A percentile compares a stretch with the other conserved stretches of the same genome.
These are phyloP conservation scores for Cyclophora punctaria DNA, from an alignment of 2,888 invertebrate genomes.

Conservation along the genomic window DNA sequence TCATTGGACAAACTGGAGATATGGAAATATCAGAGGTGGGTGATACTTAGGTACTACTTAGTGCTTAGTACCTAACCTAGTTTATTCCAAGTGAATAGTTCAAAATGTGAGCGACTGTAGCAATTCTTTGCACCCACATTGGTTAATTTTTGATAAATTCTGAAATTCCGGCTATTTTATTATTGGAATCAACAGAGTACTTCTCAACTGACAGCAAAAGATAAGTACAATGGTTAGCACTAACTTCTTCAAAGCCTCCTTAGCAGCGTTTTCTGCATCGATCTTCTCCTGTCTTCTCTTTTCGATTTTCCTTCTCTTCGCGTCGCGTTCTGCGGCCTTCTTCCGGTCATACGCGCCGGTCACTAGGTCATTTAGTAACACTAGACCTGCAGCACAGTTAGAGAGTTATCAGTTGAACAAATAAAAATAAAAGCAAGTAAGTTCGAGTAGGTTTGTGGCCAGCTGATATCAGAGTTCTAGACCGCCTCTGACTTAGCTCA, in stretches of 20 bases:
- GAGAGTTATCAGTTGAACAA: background rate
- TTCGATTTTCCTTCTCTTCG: constrained; percentile 42
- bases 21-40: constrained; percentile 1
- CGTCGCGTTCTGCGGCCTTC: constrained; percentile 53
- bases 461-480: no score
- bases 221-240: background rate
- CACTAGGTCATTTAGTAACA: constrained; percentile 72
- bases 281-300: constrained; percentile 45
- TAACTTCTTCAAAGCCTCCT: constrained; percentile 50
- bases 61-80: no score
- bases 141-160: no score
- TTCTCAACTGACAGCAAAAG: background rate
- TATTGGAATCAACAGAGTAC: background rate
- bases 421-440: background rate
- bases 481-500: no score
- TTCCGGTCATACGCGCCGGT: constrained; percentile 70
- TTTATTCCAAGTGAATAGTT: no score
- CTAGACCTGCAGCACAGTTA: constrained; percentile 44
- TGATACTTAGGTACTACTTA: background rate
- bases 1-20: no score
- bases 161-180: no score
- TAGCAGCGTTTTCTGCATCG: constrained; percentile 45
- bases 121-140: no score
- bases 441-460: background rate
- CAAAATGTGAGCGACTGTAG: no score